Evolutionary conservation across 2,113 vertebrate genomes (phyloP), one percentile per base, ranked within the genome.

Genomic region (Periophthalmus modestus): DNA sequence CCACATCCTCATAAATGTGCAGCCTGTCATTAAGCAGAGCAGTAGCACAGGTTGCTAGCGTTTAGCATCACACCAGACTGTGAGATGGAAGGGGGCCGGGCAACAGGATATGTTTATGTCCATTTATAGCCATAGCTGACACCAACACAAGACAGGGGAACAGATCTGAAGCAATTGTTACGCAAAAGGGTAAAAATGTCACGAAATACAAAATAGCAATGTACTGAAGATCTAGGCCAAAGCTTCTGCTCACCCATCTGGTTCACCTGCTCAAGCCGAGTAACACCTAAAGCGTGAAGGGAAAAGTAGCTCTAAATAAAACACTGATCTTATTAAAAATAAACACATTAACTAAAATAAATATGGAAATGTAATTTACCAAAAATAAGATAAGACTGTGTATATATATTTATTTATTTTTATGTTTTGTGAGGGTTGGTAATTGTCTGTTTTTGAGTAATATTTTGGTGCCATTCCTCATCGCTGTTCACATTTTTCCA

Each of bases 41-140:
- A n/a, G 82, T 61, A 71, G 78, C 83, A 71, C 74, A 83, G 74
- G 83, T 79, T 81, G 79, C 74, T 82, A 82, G 83, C 62, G 63
- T 72, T 85, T 80, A 88, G 81, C 85, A 81, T 81, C 74, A 70
- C 75, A 70, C n/a, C 39, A 69, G 74, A 59, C 73, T 46, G 66
- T 14, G 67, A 58, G 62, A 57, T 65, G 9, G 69, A 73, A 34
- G 73, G 63, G 77, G 75, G 75, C 76, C 59, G 80, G 82, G 79
- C 84, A 82, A 80, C 75, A 78, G 84, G 82, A 90, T 85, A 87
- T 89, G 87, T 89, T 85, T 81, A 79, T 94, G 92, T 85, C 94
- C 93, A 92, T 94, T 93, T 94, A 94, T 94, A 94, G 94, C 86
- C 91, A 93, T 92, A 78, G 66, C 90, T 88, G 90, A 93, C 88